A percentile compares a stretch with the other conserved stretches of the same genome.
Evolutionary conservation across 1,140 invertebrate genomes (phyloP).

Genomic region (Stegodyphus dumicola): DNA sequence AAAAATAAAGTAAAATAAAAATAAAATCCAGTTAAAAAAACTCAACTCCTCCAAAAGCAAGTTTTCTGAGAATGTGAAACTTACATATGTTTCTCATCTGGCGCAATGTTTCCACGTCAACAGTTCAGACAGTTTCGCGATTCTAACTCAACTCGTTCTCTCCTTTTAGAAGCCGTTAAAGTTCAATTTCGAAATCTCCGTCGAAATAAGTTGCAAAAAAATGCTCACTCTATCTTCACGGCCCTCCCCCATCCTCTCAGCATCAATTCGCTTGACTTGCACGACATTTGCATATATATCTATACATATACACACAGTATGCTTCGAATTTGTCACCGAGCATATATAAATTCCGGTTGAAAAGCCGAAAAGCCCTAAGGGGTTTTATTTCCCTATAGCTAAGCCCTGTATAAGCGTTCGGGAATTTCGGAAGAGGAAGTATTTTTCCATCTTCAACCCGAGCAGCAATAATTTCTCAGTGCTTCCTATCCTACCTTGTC

Average conservation of each 20-base stretch:
- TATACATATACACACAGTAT: conserved; percentile 48
- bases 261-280: conserved; percentile 22
- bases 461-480: conserved; percentile 48
- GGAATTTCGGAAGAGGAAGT: conserved; percentile 12
- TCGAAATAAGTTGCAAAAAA: conserved; percentile 3
- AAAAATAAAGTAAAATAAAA: conserved; percentile 6
- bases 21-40: conserved; percentile 3
- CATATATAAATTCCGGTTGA: conserved; percentile 60
- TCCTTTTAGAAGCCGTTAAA: conserved; percentile 54
- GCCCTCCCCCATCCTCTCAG: conserved; percentile 14
- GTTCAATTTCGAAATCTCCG: conserved; percentile 59
- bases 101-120: conserved; percentile 54
- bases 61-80: conserved; percentile 54
- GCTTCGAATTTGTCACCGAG: conserved; percentile 54
- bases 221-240: neutral
- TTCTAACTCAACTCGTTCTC: conserved; percentile 5
- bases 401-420: conserved; percentile 39
- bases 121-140: conserved; percentile 30
- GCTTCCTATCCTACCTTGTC: neutral
- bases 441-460: conserved; percentile 40
- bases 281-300: conserved; percentile 59
- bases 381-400: conserved; percentile 49
- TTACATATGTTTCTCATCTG: conserved; percentile 61
- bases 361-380: conserved; percentile 50
- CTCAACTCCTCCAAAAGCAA: conserved; percentile 27